Base-by-base conservation (phyloP, 2,113 vertebrate genomes). In the Scortum barcoo region DNA sequence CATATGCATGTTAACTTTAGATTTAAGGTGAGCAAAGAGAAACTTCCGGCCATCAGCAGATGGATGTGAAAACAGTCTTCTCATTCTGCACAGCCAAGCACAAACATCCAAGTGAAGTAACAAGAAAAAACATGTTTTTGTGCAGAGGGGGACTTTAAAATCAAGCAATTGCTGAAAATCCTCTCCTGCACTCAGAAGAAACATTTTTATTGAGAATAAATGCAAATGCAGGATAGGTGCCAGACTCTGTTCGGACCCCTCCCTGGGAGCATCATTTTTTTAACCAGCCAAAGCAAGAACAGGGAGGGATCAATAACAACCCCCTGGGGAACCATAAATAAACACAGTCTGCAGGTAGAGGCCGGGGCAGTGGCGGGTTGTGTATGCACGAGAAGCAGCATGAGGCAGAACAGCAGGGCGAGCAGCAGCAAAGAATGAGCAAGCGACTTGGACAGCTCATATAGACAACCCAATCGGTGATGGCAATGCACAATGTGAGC, bases 331-430 rank as follows among this genome's bases (percentile, higher is more conserved):
- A 58, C 54, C 72, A 84, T 81, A 83, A 84, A 83, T 89, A 82
- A 89, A 85, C 58, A 85, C 85, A 67, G 44, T 53, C 87, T 38
- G 79, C 69, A 88, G 86, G 83, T 88, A 66, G 40, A 81, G 0
- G 26, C 56, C 0, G 20, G 72, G 10, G 26, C 51, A 30, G 40
- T 42, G 57, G 24, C 4, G 1, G 69, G 28, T 12, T 36, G 42
- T 61, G 84, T 86, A 84, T 87, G 78, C 60, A 58, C 75, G 81
- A 66, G 51, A 78, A 78, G 70, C 70, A 53, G 80, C 78, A 72
- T 62, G 76, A 80, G 60, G 57, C 14, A 54, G 71, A 73, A 61
- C 33, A 67, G 57, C 62, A 66, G 58, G 4, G 22, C 1, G 22
- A 72, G 62, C 62, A 71, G 40, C 50, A 63, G 72, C 17, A 5